A percentile compares a stretch with the other conserved stretches of the same genome.
Evolutionary conservation across 1,140 invertebrate species (phyloP).

Genomic region (Lithobius niger): DNA sequence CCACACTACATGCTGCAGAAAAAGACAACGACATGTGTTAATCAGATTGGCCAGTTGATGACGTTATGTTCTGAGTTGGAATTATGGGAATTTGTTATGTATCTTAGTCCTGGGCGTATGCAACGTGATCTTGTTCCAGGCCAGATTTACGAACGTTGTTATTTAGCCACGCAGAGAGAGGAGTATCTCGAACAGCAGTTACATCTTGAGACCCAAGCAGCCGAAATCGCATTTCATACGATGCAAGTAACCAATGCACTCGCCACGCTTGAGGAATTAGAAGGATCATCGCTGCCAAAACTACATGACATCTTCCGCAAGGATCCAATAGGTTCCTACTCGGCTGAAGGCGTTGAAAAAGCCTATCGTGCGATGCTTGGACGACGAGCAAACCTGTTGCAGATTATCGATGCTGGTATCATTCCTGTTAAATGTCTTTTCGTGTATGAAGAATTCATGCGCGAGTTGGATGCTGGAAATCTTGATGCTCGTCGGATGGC

Average conservation of each 20-base stretch:
- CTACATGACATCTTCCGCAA: slow-evolving; percentile 7
- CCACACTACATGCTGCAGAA: slow-evolving; percentile 5
- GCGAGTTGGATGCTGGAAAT: not conserved
- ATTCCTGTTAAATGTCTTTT: not conserved
- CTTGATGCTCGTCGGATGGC: not conserved
- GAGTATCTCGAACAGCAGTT: slow-evolving; percentile 10
- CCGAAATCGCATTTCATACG: slow-evolving; percentile 10
- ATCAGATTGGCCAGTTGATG: not conserved
- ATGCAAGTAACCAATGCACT: slow-evolving; percentile 7
- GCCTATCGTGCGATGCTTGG: slow-evolving; percentile 3
- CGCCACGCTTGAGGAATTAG: slow-evolving; percentile 2
- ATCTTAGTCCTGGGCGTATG: slow-evolving; percentile 3
- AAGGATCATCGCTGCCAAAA: not conserved
- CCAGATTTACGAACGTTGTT: slow-evolving; percentile 9
- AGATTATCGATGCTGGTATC: slow-evolving; percentile 3
- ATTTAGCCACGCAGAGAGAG: slow-evolving; percentile 11
- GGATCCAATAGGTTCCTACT: slow-evolving; percentile 8
- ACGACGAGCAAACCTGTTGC: not conserved
- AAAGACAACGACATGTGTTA: not conserved
- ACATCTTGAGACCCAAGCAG: slow-evolving; percentile 2
- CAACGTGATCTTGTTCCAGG: slow-evolving; percentile 6
- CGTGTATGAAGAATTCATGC: slow-evolving; percentile 1
- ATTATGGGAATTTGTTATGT: slow-evolving; percentile 12
- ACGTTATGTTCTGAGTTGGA: slow-evolving; percentile 4
- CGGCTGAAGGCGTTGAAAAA: slow-evolving; percentile 1